Evolutionary conservation across 64 coral and sea anemone species (phyloP).

Genomic region (Montipora foliosa): DNA sequence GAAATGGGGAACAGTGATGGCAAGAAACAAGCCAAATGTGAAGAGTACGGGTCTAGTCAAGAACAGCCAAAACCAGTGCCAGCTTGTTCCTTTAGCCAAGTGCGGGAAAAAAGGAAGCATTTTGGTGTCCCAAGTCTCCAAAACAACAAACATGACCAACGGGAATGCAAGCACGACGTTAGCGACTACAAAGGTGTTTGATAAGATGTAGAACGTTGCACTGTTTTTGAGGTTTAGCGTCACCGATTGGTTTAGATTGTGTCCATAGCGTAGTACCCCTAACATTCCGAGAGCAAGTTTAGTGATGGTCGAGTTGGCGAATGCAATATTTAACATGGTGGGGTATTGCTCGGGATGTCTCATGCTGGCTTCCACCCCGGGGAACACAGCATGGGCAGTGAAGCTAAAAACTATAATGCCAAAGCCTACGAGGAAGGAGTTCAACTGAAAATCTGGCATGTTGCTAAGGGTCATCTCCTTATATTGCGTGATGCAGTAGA

Average conservation of each 20-base stretch:
- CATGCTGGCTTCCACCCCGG: constrained; percentile 90
- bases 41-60: constrained; percentile 68
- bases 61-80: constrained; percentile 83
- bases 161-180: constrained; percentile 92
- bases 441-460: constrained; percentile 66
- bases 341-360: constrained; percentile 80
- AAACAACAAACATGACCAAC: constrained; percentile 77
- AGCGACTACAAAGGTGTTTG: constrained; percentile 78
- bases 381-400: constrained; percentile 86
- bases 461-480: constrained; percentile 70
- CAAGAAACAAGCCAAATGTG: constrained; percentile 79
- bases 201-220: constrained; percentile 64
- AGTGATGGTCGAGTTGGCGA: constrained; percentile 67
- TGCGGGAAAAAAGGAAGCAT: constrained; percentile 84
- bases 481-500: constrained; percentile 74
- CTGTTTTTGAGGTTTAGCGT: constrained; percentile 80
- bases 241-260: constrained; percentile 63
- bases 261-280: constrained; percentile 67
- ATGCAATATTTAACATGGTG: constrained; percentile 85
- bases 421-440: constrained; percentile 81
- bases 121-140: constrained; percentile 81
- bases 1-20: constrained; percentile 89
- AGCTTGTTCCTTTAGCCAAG: constrained; percentile 48
- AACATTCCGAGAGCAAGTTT: constrained; percentile 71
- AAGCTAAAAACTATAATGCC: constrained; percentile 94